phyloP scores from a whole-genome alignment of 2,888 invertebrate genomes.

The Macrosiphum euphorbiae region DNA sequence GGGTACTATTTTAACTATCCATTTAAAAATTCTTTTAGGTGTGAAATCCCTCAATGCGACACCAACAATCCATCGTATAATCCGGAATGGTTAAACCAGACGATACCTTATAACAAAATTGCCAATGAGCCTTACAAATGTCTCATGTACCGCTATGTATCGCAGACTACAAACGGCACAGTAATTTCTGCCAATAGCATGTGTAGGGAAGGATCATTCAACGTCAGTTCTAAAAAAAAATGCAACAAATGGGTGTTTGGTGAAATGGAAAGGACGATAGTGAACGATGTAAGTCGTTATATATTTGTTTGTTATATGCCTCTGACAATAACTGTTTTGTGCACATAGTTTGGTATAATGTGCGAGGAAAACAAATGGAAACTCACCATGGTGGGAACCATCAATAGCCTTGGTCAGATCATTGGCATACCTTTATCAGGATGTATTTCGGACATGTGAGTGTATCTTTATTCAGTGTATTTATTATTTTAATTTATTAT shows the following conservation, averaged over 20 bases:
- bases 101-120: conserved; percentile 65
- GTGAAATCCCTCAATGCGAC: conserved; percentile 67
- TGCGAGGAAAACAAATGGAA: conserved; percentile 80
- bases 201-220: conserved; percentile 16
- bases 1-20: background rate
- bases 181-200: background rate
- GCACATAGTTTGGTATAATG: conserved; percentile 76
- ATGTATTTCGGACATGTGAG: conserved; percentile 78
- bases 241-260: conserved; percentile 69
- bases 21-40: conserved; percentile 59
- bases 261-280: conserved; percentile 75
- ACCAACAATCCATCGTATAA: conserved; percentile 48
- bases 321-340: background rate
- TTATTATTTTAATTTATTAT: background rate
- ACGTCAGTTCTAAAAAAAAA: conserved; percentile 68
- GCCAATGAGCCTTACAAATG: conserved; percentile 20
- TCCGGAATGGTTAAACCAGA: conserved; percentile 66
- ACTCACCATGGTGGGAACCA: conserved; percentile 80
- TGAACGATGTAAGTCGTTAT: conserved; percentile 74
- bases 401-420: conserved; percentile 82
- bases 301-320: background rate
- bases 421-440: conserved; percentile 78
- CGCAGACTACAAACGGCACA: background rate
- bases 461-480: background rate
- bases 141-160: background rate